Percentiles rank a stretch among this genome's conserved stretches.
Conservation (phyloP, 2,888 invertebrate genomes). For the Papilio demoleus region DNA sequence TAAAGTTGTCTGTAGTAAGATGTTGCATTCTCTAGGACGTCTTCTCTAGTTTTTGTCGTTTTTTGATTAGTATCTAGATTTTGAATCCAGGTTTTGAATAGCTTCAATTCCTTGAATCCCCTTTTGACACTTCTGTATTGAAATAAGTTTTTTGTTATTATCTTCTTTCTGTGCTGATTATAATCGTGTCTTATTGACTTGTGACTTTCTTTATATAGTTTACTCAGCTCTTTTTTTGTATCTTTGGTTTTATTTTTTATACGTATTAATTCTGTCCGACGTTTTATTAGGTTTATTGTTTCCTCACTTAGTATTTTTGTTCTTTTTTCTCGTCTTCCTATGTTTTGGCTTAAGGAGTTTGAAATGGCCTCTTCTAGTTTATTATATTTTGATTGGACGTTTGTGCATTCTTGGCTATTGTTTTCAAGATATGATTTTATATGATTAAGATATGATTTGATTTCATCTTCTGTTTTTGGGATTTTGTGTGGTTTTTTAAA, state of each 20-base stretch:
- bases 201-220: background rate
- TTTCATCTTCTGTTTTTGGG: background rate
- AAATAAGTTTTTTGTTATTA: background rate
- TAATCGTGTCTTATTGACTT: background rate
- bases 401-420: background rate
- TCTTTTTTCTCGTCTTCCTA: background rate
- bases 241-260: background rate
- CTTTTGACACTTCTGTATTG: no score
- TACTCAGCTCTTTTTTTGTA: no score
- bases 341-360: background rate
- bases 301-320: background rate
- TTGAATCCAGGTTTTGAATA: no score
- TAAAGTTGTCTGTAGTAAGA: background rate
- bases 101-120: no score
- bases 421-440: background rate
- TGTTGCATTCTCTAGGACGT: background rate
- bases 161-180: background rate
- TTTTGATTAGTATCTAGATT: background rate
- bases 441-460: background rate
- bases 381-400: background rate
- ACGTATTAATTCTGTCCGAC: background rate
- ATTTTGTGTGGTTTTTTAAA: background rate
- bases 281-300: constrained; percentile 6
- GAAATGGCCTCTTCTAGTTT: constrained; percentile 3
- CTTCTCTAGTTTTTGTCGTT: background rate